phyloP scores from a whole-genome alignment of 2,113 vertebrate species.

The Ahaetulla prasina region DNA sequence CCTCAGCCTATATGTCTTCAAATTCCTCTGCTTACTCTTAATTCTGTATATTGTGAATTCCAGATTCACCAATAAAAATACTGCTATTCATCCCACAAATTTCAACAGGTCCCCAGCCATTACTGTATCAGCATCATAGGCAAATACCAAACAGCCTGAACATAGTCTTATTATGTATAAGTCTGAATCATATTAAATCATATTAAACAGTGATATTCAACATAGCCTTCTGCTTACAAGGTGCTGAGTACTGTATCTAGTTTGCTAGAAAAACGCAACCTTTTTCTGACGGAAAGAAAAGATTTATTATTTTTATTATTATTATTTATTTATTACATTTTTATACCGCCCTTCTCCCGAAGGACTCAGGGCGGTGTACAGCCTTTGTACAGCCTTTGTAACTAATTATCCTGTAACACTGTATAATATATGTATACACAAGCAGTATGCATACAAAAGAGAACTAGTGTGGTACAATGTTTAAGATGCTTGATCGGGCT shows the following conservation, averaged over 20 bases:
- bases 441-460: not conserved
- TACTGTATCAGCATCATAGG: not conserved
- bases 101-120: not conserved
- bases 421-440: too few relatives aligned
- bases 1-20: not conserved
- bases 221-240: not conserved
- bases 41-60: not conserved
- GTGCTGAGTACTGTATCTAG: not conserved
- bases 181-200: not conserved
- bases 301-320: too few relatives aligned
- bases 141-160: not conserved
- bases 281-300: not conserved
- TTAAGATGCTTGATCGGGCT: not conserved
- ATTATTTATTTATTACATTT: too few relatives aligned
- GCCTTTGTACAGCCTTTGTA: too few relatives aligned
- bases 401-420: not conserved
- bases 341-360: too few relatives aligned
- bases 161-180: not conserved
- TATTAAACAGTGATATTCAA: not conserved
- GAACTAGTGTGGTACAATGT: not conserved
- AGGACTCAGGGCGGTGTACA: too few relatives aligned
- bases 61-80: not conserved
- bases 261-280: not conserved
- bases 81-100: not conserved
- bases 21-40: not conserved